A percentile compares a stretch with the other conserved stretches of the same genome.
These are phyloP conservation scores for Glyphotaelius pellucidus DNA, from an alignment of 2,888 invertebrate species.

Conservation along the genomic window DNA sequence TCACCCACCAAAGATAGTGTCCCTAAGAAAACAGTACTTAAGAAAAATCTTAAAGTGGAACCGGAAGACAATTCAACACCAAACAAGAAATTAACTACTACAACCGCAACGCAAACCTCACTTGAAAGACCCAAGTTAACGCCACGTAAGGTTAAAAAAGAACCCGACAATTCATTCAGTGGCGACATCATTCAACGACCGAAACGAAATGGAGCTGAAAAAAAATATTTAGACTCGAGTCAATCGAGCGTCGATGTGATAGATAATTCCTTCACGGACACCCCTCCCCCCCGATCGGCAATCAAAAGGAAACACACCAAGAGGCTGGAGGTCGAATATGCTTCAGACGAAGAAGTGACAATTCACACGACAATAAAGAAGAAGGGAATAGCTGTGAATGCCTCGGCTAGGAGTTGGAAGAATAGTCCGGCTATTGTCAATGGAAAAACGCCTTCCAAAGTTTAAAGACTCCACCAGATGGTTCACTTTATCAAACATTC, in stretches of 20 bases:
- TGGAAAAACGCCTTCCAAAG: constrained; percentile 67
- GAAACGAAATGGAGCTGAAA: constrained; percentile 34
- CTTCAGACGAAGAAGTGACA: constrained; percentile 71
- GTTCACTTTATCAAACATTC: background rate
- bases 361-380: constrained; percentile 72
- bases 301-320: constrained; percentile 71
- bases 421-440: constrained; percentile 72
- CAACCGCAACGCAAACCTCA: constrained; percentile 75
- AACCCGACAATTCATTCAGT: constrained; percentile 71
- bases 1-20: constrained; percentile 69
- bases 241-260: constrained; percentile 74
- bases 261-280: constrained; percentile 74
- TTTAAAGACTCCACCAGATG: background rate
- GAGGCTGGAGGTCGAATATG: constrained; percentile 68
- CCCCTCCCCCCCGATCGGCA: constrained; percentile 62
- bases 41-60: constrained; percentile 70
- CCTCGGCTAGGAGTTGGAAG: constrained; percentile 72
- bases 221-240: constrained; percentile 56
- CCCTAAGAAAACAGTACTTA: constrained; percentile 69
- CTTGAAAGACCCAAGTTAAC: constrained; percentile 69
- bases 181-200: constrained; percentile 70
- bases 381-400: constrained; percentile 70
- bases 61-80: constrained; percentile 69
- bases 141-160: constrained; percentile 72
- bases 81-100: constrained; percentile 73